Evolutionary conservation across 2,113 vertebrate species (phyloP).

Genomic region (Petroica traversi): DNA sequence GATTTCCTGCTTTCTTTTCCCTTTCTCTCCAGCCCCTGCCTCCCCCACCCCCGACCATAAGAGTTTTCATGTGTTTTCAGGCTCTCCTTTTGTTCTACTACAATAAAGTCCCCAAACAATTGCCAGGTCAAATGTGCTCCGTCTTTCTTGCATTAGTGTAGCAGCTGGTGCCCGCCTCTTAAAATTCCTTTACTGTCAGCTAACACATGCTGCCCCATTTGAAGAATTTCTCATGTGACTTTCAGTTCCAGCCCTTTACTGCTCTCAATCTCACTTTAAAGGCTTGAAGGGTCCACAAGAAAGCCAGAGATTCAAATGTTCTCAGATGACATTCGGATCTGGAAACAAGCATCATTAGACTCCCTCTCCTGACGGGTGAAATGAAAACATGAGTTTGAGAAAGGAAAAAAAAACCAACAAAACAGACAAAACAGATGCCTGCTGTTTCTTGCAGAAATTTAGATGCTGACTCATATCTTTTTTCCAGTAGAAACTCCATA

Average conservation of each 20-base stretch:
- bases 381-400: background rate
- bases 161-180: constrained; percentile 19
- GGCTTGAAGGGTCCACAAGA: background rate
- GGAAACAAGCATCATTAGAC: background rate
- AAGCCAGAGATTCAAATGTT: background rate
- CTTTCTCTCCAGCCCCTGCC: background rate
- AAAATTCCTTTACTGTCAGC: constrained; percentile 20
- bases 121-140: background rate
- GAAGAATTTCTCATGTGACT: background rate
- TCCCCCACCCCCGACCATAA: background rate
- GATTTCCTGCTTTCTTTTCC: background rate
- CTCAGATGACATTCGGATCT: background rate
- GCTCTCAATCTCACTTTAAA: background rate
- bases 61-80: background rate
- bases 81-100: constrained; percentile 9
- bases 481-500: background rate
- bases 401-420: background rate
- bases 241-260: background rate
- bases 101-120: background rate
- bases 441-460: background rate
- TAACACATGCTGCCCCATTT: background rate
- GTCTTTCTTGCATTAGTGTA: background rate
- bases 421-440: background rate
- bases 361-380: background rate
- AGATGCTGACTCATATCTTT: background rate